Base-by-base conservation (phyloP, 2,888 invertebrate genomes). In the Drosophila algonquin region DNA sequence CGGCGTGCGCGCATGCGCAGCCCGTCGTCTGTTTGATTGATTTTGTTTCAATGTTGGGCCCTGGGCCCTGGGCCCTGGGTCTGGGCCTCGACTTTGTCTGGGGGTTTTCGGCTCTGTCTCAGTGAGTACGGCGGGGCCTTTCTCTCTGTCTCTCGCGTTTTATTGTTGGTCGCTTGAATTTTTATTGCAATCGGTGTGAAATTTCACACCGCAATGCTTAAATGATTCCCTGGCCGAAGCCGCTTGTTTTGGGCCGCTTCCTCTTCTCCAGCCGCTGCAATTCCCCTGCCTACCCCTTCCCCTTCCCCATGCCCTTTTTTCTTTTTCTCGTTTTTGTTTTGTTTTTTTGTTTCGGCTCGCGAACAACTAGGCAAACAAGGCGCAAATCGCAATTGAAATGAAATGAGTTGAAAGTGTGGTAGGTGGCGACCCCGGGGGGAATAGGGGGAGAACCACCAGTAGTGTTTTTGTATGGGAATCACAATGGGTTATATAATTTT, bases 201-300 rank as follows among this genome's bases (percentile, higher is more conserved):
- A 91, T 91, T 91, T 91, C 91, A 91, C 91, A 91, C 91, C 91
- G 89, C 85, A 90, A 89, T 89, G 91, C 89, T 89, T 90, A 89
- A 91, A 90, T 91, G 90, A 89, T 89, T 90, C 81, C 84, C 72
- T 72, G 61, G 57, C 59, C 62, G 54, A 59, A 58, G 64, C 58
- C 58, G 57, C 40, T 46, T 27, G 16, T 55, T 48, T 48, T 16
- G 18, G 21, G 50, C 40, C 35, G 62, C 71, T 59, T 54, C 47
- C 57, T 52, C 55, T 55, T 60, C n/a, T 46, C 44, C 47, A 40
- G 40, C 40, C 40, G n/a, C 40, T 40, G 40, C 40, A n/a, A 2
- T 40, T 40, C n/a, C 40, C 40, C 7, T 1, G 40, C 7, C 24
- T 40, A 51, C 30, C 67, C 30, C 67, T 70, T 57, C 62, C 55